These are phyloP conservation scores for Epinotia nisella DNA, from an alignment of 2,888 invertebrate species.

Conservation along the genomic window DNA sequence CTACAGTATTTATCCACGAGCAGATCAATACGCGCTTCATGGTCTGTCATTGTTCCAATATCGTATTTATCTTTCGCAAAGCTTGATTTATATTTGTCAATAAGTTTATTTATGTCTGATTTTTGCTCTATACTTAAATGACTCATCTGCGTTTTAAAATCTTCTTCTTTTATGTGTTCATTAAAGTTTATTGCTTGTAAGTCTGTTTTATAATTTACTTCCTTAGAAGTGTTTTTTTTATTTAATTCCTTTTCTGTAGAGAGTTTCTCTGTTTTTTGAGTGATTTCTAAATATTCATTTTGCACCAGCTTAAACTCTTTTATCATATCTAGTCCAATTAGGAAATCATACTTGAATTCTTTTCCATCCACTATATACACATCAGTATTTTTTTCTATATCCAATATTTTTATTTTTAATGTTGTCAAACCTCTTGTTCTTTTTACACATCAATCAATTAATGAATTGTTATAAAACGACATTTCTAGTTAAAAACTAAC, in stretches of 20 bases:
- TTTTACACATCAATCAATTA: too few relatives aligned
- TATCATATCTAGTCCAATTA: background rate
- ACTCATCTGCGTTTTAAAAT: constrained; percentile 44
- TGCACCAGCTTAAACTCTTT: too few relatives aligned
- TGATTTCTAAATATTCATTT: too few relatives aligned
- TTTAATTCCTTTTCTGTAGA: constrained; percentile 18
- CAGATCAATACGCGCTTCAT: constrained; percentile 46
- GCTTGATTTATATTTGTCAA: constrained; percentile 41
- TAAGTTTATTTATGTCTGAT: constrained; percentile 42
- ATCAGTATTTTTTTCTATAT: constrained; percentile 46
- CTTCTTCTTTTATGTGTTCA: constrained; percentile 45
- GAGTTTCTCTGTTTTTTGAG: too few relatives aligned
- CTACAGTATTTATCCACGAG: constrained; percentile 43
- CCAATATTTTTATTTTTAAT: constrained; percentile 44
- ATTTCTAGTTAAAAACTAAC: too few relatives aligned
- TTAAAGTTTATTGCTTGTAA: constrained; percentile 44
- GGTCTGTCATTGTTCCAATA: constrained; percentile 42
- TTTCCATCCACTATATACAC: constrained; percentile 45
- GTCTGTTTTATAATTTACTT: too few relatives aligned
- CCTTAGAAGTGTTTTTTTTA: background rate
- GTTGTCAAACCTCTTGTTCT: constrained; percentile 43
- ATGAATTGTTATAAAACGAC: too few relatives aligned
- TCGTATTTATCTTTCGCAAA: constrained; percentile 48
- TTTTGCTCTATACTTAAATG: constrained; percentile 46
- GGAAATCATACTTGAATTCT: constrained; percentile 37